Base-by-base conservation (phyloP, 1,140 invertebrate genomes). In the Proctacanthus coquilletti region DNA sequence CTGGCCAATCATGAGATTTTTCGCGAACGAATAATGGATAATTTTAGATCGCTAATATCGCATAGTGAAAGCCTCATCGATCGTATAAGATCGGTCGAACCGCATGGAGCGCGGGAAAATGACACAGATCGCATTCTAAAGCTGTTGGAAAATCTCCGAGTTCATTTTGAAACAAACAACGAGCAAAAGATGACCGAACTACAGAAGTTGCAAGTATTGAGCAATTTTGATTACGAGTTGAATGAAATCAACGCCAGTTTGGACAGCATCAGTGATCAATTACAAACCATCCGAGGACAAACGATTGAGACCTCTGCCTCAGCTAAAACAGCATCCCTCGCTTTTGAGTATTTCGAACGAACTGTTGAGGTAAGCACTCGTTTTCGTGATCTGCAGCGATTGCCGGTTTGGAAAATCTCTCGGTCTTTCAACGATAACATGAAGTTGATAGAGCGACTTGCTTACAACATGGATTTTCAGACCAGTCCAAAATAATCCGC, bases 261-360 rank as follows among this genome's bases (percentile, higher is more conserved):
- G 25, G 70, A 76, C 49, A 74, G 78, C 41, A 56, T 83, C 19
- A 69, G 69, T 39, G 56, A 64, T 27, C 76, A 83, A 48, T 61
- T 83, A 42, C 41, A 60, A 39, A 65, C 69, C 25, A 68, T 78
- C 46, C 68, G 69, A 53, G 71, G 71, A 34, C 71, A 77, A 57
- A 79, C 74, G 55, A 77, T 80, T 11, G 80, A 84, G 49, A 82
- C 76, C 47, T 56, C 82, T 39, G 62, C 69, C 8, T 66, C 74
- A 21, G 78, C 79, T 2, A 74, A 71, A 54, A 70, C 74, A 31
- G 77, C 75, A 36, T 76, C 78, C 8, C 62, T 72, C 36, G 74
- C 77, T 29, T 87, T 84, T 53, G 65, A 67, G 33, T 74, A 83
- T 44, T 86, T 87, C 56, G 79, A 86, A 61, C 75, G 75, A 61